phyloP scores from a whole-genome alignment of 2,888 invertebrate genomes.

The Tribolium freemani region DNA sequence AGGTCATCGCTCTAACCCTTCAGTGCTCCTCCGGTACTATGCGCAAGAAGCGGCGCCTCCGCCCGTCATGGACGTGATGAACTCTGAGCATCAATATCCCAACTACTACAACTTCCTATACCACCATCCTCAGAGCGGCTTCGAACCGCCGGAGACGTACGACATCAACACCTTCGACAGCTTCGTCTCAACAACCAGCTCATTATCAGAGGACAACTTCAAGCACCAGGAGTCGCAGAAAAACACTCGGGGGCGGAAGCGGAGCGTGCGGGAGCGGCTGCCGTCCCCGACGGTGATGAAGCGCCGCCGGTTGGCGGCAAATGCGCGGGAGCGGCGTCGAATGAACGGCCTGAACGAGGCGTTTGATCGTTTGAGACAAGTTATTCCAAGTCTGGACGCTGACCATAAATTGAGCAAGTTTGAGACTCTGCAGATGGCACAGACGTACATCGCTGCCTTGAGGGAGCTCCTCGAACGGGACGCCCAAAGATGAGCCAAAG shows the following conservation, averaged over 20 bases:
- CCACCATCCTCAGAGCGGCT: constrained; percentile 21
- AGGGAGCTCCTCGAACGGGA: constrained; percentile 72
- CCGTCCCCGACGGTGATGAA: constrained; percentile 70
- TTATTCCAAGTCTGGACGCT: constrained; percentile 78
- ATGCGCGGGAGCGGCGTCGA: constrained; percentile 78
- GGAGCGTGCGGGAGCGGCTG: constrained; percentile 57
- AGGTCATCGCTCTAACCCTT: constrained; percentile 58
- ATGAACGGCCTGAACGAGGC: constrained; percentile 83
- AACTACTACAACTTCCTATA: constrained; percentile 45
- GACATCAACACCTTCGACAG: constrained; percentile 63
- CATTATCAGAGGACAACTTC: constrained; percentile 59
- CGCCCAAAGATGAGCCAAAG: constrained; percentile 48
- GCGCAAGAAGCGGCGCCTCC: neutral
- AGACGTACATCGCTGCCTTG: constrained; percentile 80
- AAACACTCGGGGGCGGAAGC: constrained; percentile 54
- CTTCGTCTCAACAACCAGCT: constrained; percentile 58
- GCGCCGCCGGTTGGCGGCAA: constrained; percentile 77
- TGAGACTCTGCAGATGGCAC: constrained; percentile 85
- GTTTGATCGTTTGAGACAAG: constrained; percentile 78
- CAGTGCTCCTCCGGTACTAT: constrained; percentile 1
- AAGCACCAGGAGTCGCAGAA: constrained; percentile 54
- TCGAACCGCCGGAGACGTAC: constrained; percentile 53
- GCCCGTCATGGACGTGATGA: constrained; percentile 53
- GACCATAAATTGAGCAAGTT: constrained; percentile 81
- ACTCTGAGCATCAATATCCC: constrained; percentile 48